A percentile compares a stretch with the other conserved stretches of the same genome.
Evolutionary conservation across 2,113 vertebrate genomes (phyloP).

Genomic region (Anser cygnoides): DNA sequence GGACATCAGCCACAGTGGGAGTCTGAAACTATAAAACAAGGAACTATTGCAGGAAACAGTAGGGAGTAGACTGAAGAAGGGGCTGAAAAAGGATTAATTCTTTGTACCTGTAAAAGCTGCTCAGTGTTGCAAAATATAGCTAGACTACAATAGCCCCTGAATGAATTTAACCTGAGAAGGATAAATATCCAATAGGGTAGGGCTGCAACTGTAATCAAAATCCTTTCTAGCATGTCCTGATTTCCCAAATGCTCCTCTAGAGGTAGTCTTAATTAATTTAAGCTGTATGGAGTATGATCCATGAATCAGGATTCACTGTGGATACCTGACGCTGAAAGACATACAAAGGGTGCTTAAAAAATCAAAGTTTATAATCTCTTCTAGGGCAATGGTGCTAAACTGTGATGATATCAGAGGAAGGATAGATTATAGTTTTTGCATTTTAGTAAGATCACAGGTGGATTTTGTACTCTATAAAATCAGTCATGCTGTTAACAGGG

Average conservation of each 20-base stretch:
- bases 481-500: neutral
- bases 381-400: neutral
- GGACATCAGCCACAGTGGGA: neutral
- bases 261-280: neutral
- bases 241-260: neutral
- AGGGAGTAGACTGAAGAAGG: neutral
- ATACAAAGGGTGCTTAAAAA: neutral
- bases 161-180: neutral
- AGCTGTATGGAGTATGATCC: neutral
- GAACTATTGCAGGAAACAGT: neutral
- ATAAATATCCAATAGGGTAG: neutral
- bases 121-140: neutral
- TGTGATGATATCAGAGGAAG: neutral
- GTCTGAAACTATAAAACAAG: neutral
- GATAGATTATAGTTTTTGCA: neutral
- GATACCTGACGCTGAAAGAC: neutral
- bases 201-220: neutral
- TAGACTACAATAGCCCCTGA: neutral
- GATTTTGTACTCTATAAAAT: neutral
- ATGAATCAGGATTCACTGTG: neutral
- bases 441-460: neutral
- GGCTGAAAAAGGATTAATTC: neutral
- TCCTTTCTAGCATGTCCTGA: neutral
- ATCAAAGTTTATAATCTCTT: neutral
- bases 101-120: neutral